A percentile compares a stretch with the other conserved stretches of the same genome.
Conservation (phyloP, 2,888 invertebrate species). For the Myopa testacea region DNA sequence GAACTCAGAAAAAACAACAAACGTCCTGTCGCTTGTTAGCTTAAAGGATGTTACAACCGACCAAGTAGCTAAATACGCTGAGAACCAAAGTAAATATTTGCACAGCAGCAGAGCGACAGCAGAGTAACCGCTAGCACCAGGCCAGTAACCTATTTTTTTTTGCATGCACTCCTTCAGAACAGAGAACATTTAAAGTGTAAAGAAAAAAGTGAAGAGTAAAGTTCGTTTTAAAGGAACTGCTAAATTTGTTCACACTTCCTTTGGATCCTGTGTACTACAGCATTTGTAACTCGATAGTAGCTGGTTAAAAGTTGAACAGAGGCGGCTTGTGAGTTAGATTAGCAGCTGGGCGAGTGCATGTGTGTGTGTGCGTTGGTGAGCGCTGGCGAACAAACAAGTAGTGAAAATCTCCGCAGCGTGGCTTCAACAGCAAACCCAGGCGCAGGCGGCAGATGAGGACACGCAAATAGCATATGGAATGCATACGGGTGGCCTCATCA, state of each 20-base stretch:
- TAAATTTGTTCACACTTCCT: constrained; percentile 19
- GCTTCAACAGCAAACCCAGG: background rate
- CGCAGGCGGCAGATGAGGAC: background rate
- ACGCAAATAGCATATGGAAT: constrained; percentile 1
- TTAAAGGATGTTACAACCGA: too few species aligned
- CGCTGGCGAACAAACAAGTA: background rate
- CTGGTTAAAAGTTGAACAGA: background rate
- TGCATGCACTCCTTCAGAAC: background rate
- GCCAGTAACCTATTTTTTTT: background rate
- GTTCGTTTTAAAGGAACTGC: background rate
- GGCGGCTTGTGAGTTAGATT: background rate
- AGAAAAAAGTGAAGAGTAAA: background rate
- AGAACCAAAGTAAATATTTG: background rate
- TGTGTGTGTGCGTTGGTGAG: background rate
- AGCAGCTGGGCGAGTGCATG: background rate
- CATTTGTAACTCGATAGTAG: background rate
- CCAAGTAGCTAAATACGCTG: too few species aligned
- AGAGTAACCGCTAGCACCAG: too few species aligned
- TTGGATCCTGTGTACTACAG: constrained; percentile 5
- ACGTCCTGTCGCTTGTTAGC: too few species aligned
- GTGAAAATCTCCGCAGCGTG: background rate
- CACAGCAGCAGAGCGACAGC: too few species aligned
- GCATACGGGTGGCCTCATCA: constrained; percentile 12
- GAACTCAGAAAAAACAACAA: too few species aligned
- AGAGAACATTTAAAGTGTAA: background rate